phyloP scores from a whole-genome alignment of 2,113 vertebrate species.

The Procavia capensis region DNA sequence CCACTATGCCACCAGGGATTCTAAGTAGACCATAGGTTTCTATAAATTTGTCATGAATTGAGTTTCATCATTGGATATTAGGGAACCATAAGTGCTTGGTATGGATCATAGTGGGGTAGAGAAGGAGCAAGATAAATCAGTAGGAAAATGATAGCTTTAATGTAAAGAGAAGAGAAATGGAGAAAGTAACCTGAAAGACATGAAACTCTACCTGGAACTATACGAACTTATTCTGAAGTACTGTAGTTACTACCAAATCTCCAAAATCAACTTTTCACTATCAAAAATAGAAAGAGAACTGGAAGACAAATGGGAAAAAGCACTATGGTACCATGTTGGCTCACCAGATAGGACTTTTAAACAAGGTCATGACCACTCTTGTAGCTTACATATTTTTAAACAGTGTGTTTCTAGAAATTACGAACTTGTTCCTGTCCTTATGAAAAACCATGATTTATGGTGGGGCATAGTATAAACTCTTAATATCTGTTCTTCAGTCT shows the following conservation, averaged over 20 bases:
- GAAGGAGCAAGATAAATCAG: neutral
- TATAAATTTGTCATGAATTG: neutral
- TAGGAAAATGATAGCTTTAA: neutral
- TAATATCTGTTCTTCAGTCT: slow-evolving; percentile 62
- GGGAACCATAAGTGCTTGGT: neutral
- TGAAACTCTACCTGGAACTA: neutral
- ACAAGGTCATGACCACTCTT: neutral
- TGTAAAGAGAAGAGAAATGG: neutral
- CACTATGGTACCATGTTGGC: neutral
- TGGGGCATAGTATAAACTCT: neutral
- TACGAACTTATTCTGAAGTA: neutral
- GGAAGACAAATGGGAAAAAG: neutral
- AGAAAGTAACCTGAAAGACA: neutral
- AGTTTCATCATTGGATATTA: neutral
- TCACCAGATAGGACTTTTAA: slow-evolving; percentile 32
- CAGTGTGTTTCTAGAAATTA: slow-evolving; percentile 63
- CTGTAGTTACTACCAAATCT: neutral
- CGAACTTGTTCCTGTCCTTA: slow-evolving; percentile 48
- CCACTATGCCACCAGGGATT: too few relatives aligned
- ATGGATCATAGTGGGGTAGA: neutral
- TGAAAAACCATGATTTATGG: slow-evolving; percentile 58
- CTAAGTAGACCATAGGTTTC: neutral
- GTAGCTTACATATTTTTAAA: neutral
- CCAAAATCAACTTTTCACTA: neutral
- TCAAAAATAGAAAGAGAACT: slow-evolving; percentile 35